phyloP scores from a whole-genome alignment of 2,888 invertebrate species.

The Pachydiplax longipennis region DNA sequence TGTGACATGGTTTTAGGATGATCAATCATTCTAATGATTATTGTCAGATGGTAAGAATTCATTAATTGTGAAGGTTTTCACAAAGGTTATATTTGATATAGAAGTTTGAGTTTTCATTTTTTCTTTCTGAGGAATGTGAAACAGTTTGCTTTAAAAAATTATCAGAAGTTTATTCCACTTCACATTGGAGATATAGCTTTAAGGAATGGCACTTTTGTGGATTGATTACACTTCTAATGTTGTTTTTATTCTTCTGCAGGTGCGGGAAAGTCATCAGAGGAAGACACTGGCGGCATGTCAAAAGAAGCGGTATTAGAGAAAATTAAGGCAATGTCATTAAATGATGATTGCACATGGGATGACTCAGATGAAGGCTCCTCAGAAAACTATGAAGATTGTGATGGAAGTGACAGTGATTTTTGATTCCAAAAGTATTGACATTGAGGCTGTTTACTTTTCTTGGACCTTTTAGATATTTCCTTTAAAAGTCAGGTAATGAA shows the following conservation, averaged over 20 bases:
- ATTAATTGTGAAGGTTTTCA: no score
- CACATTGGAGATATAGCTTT: no score
- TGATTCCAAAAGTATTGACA: background rate
- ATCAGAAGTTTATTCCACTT: background rate
- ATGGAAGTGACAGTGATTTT: background rate
- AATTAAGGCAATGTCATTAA: background rate
- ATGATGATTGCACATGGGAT: constrained; percentile 6
- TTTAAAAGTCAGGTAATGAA: no score
- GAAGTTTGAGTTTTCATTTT: no score
- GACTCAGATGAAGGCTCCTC: background rate
- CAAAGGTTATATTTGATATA: no score
- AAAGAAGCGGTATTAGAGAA: constrained; percentile 4
- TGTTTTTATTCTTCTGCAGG: background rate
- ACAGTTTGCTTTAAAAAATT: background rate
- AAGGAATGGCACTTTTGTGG: no score
- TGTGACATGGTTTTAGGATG: no score
- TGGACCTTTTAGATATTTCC: no score
- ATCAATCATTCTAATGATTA: no score
- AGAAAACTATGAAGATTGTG: background rate
- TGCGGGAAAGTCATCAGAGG: background rate
- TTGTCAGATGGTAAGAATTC: no score
- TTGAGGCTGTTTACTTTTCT: no score
- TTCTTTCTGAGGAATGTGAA: no score
- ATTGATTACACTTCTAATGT: background rate
- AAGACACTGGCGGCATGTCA: background rate